Percentiles rank a stretch among this genome's conserved stretches.
Conservation (phyloP, 2,888 invertebrate species). For the Amphipoea oculea region DNA sequence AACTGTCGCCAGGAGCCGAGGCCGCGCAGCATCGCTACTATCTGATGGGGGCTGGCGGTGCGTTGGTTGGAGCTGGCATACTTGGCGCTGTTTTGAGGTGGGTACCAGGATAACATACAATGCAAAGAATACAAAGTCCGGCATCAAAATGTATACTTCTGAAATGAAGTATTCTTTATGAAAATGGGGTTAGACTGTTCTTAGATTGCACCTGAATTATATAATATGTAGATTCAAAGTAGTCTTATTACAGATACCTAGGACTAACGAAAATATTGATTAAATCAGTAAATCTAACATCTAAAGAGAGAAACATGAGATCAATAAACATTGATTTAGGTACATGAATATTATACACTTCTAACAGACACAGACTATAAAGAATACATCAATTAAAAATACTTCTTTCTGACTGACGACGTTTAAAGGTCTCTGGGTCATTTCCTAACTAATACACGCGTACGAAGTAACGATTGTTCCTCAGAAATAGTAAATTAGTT, state of each 20-base stretch:
- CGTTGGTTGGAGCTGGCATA: constrained; percentile 91
- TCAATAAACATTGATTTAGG: background rate
- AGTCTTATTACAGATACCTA: background rate
- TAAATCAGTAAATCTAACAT: background rate
- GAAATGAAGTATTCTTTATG: background rate
- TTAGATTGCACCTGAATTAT: background rate
- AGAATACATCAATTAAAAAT: constrained; percentile 8
- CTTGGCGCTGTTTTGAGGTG: constrained; percentile 92
- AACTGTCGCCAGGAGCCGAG: constrained; percentile 94
- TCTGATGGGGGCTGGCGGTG: constrained; percentile 92
- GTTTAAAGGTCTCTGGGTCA: constrained; percentile 44
- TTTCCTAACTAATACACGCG: constrained; percentile 10
- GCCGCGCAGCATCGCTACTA: constrained; percentile 94
- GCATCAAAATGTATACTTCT: background rate
- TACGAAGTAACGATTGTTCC: constrained; percentile 16
- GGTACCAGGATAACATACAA: constrained; percentile 47
- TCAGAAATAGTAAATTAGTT: constrained; percentile 30
- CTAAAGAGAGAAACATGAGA: background rate
- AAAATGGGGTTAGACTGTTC: background rate
- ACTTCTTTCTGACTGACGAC: constrained; percentile 26
- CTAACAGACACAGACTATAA: background rate
- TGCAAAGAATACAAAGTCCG: background rate
- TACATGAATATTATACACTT: background rate
- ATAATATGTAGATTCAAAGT: background rate
- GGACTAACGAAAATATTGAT: background rate